Evolutionary conservation across 2,888 invertebrate genomes (phyloP), one percentile per base, ranked within the genome.

Genomic region (Chymomyza caudatula): DNA sequence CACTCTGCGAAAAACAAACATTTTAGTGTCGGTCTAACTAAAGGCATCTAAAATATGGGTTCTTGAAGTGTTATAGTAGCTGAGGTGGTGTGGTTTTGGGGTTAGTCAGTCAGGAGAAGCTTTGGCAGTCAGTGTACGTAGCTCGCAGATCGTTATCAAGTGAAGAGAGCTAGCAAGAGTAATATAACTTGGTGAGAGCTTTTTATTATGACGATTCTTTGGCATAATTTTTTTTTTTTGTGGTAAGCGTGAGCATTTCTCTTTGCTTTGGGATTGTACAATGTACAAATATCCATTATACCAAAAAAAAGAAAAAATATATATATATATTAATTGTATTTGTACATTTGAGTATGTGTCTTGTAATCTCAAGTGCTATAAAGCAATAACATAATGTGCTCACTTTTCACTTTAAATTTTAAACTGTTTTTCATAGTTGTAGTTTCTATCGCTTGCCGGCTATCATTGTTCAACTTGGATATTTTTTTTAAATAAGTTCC

Each of bases 151-250:
- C 29, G 29, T 37, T 37, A 37, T 37, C 29, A 37, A 55, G 63
- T 20, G 59, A 19, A 19, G 37, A 29, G 19, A 22, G 20, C 56
- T 60, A 44, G 60, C 23, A 47, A 15, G 42, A 37, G 59, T 71
- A 58, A 65, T 57, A 69, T 59, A 61, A 69, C 59, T 65, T 71
- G 70, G 76, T 83, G 81, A 80, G 79, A 80, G 78, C 73, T 76
- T 76, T 69, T 63, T 63, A 63, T 63, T 63, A 42, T 63, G 61
- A 57, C 29, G 29, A 2, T 37, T 37, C 29, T 37, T 37, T 37
- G 29, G 29, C n/a, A n/a, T n/a, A n/a, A n/a, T 37, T 37, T 1
- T 11, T 37, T 37, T 13, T 37, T 11, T 37, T 37, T 37, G 29
- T 11, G 8, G 29, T 37, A 37, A 11, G 29, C 11, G 29, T 11